Evolutionary conservation across 2,113 vertebrate genomes (phyloP).

Genomic region (Callaeas wilsoni): DNA sequence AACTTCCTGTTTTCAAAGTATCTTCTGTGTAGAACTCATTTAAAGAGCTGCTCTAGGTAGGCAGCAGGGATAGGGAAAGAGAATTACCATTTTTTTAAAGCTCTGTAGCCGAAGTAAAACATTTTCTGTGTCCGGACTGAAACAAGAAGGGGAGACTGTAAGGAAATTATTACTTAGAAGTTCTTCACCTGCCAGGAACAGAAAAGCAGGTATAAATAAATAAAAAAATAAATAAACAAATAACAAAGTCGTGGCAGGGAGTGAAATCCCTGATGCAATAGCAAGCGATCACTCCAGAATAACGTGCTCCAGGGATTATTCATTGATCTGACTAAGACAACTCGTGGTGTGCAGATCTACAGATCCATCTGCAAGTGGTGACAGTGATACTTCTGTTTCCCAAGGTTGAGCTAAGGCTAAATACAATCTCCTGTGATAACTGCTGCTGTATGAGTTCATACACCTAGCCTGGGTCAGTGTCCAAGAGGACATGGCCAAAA

Average conservation of each 20-base stretch:
- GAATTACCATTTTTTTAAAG: not conserved
- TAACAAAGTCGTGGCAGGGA: not conserved
- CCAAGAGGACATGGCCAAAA: not conserved
- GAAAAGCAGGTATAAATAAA: not conserved
- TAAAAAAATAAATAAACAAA: not conserved
- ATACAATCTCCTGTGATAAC: not conserved
- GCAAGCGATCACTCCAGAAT: not conserved
- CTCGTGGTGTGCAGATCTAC: not conserved
- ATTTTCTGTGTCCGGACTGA: not conserved
- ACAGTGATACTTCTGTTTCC: not conserved
- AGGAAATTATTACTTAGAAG: not conserved
- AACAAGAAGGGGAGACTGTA: not conserved
- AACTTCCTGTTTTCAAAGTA: not conserved
- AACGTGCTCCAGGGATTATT: not conserved
- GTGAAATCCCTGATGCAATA: not conserved
- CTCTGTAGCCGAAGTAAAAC: not conserved
- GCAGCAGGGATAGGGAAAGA: not conserved
- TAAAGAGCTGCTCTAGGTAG: not conserved
- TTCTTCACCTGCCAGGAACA: not conserved
- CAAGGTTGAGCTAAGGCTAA: constrained; percentile 3
- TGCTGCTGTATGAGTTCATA: not conserved
- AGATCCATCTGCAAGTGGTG: constrained; percentile 17
- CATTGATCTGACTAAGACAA: not conserved
- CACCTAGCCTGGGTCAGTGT: not conserved
- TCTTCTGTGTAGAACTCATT: not conserved